Conservation (phyloP, 2,113 vertebrate species). For the Trichechus manatus region DNA sequence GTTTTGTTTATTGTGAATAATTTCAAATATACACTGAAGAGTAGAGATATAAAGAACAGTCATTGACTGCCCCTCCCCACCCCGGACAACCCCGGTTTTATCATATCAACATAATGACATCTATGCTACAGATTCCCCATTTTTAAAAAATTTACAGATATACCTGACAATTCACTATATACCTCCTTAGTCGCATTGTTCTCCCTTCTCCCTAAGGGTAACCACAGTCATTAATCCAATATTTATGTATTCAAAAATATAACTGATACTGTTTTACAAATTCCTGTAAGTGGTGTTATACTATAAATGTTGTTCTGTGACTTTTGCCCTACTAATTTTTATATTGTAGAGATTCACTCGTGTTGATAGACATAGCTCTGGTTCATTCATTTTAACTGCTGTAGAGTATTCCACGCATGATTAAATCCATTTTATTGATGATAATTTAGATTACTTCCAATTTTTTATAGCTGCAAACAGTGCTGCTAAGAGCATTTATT, state of each 20-base stretch:
- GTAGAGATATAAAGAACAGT: not conserved
- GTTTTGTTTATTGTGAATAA: not conserved
- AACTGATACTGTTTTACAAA: not conserved
- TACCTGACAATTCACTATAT: not conserved
- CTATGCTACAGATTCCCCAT: not conserved
- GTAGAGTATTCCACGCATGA: not conserved
- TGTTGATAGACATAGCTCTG: not conserved
- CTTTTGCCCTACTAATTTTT: not conserved
- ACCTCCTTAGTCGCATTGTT: not conserved
- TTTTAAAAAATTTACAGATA: not conserved
- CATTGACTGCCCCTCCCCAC: not conserved
- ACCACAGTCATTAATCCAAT: not conserved
- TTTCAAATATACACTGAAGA: slow-evolving; percentile 13
- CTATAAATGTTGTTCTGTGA: not conserved
- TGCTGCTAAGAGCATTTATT: not conserved
- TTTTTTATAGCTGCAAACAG: not conserved
- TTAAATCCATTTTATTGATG: not conserved
- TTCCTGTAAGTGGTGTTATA: not conserved
- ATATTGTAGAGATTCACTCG: not conserved
- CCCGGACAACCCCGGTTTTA: not conserved
- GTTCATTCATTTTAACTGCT: slow-evolving; percentile 25
- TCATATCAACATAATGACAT: not conserved
- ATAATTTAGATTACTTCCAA: slow-evolving; percentile 18
- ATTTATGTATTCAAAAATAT: not conserved
- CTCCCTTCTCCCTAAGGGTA: not conserved